Evolutionary conservation across 1,140 invertebrate genomes (phyloP), one percentile per base, ranked within the genome.

Genomic region (Chironomus striatipennis): DNA sequence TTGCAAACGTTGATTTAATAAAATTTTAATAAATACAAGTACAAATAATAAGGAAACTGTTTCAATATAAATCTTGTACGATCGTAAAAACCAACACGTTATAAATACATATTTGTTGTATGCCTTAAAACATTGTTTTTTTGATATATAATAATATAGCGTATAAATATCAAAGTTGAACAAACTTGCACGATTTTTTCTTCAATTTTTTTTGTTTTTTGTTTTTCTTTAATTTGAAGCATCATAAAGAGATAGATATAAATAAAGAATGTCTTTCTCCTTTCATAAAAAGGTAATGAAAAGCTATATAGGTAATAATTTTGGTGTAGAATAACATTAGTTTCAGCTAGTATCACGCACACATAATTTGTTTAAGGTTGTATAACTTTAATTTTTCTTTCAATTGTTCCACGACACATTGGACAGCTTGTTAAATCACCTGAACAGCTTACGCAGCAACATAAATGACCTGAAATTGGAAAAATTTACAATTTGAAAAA

Each of bases 381-480:
- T 76, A 87, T 79, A 76, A 89, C 84, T 79, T 85, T 85, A 76
- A 91, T 88, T 84, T 87, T 90, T 77, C 86, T 86, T 73, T 89
- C 85, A 79, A 94, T 90, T 12, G 76, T 78, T 77, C 84, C 83
- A 79, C 93, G 86, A 80, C 93, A 95, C 85, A 95, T 86, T 4
- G 93, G 93, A 83, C 93, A 95, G 73, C 82, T 81, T 17, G 85
- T 80, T 73, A 85, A 82, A 74, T 90, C 80, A 74, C 82, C 81
- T 34, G 88, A 85, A 84, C 93, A 95, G 65, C 81, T 79, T 15
- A 83, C 78, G 83, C 93, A 95, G 78, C 90, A 90, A 80, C 93
- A 94, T 74, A 94, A 85, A 82, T 95, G 93, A 90, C 90, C 88
- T 91, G 84, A 74, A 88, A 17, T 43, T 74, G 42, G 9, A n/a